These are phyloP conservation scores for Agonopterix arenella DNA, from an alignment of 2,888 invertebrate species.

Conservation along the genomic window DNA sequence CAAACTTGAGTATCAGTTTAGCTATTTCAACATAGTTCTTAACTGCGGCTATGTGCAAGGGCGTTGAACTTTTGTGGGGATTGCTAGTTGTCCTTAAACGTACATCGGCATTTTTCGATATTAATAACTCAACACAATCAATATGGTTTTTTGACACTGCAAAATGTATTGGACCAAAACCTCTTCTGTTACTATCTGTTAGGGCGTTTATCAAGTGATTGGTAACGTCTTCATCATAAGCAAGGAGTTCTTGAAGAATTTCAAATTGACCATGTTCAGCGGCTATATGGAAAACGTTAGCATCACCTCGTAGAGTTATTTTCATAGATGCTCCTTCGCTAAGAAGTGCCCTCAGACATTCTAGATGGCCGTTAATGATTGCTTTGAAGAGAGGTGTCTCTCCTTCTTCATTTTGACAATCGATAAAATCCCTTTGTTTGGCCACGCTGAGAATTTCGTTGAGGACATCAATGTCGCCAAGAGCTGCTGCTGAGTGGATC, in stretches of 20 bases:
- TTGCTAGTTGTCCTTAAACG: conserved; percentile 54
- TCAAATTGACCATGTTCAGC: conserved; percentile 72
- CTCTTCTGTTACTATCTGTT: conserved; percentile 51
- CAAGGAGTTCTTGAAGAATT: conserved; percentile 71
- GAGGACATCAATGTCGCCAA: conserved; percentile 65
- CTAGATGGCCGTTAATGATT: conserved; percentile 49
- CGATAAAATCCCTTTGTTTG: conserved; percentile 62
- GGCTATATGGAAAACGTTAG: conserved; percentile 78
- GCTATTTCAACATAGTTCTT: conserved; percentile 56
- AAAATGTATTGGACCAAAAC: conserved; percentile 70
- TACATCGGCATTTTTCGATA: conserved; percentile 62
- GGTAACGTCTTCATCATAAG: conserved; percentile 50
- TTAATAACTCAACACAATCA: conserved; percentile 59
- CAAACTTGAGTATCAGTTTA: conserved; percentile 45
- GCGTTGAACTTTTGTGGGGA: conserved; percentile 57
- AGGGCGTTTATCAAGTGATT: conserved; percentile 41
- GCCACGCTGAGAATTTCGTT: conserved; percentile 68
- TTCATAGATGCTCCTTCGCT: conserved; percentile 63
- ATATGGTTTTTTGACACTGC: conserved; percentile 72
- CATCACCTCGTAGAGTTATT: conserved; percentile 53
- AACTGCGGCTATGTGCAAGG: conserved; percentile 54
- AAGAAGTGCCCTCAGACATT: conserved; percentile 61
- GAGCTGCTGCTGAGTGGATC: conserved; percentile 71
- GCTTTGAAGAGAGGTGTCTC: conserved; percentile 71
- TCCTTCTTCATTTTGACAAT: conserved; percentile 61